These are phyloP conservation scores for Empis stercorea DNA, from an alignment of 2,888 invertebrate species.

Conservation along the genomic window DNA sequence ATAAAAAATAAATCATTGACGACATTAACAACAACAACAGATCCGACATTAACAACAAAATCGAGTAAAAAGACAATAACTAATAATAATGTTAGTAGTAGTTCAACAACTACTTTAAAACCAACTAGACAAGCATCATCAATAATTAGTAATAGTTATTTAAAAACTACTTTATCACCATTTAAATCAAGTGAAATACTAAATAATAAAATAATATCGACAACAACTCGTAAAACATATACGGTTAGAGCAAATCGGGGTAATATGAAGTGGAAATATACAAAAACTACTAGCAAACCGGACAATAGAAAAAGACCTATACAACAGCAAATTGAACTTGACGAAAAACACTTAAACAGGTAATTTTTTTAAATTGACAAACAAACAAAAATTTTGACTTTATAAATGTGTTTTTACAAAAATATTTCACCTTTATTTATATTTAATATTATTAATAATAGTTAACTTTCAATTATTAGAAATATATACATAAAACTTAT, in stretches of 20 bases:
- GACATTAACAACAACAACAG: conserved; percentile 10
- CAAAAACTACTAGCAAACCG: conserved; percentile 28
- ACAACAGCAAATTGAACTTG: conserved; percentile 12
- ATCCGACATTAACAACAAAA: conserved; percentile 29
- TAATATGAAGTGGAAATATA: conserved; percentile 36
- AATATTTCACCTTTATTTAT: too few species aligned
- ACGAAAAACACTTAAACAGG: conserved; percentile 11
- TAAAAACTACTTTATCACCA: background rate
- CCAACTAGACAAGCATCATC: background rate
- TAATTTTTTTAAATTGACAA: background rate
- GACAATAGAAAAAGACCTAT: conserved; percentile 5
- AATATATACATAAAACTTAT: too few species aligned
- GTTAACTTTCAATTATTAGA: too few species aligned
- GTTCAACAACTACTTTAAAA: background rate
- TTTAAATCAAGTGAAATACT: background rate
- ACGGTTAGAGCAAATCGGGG: conserved; percentile 35
- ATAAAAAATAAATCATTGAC: conserved; percentile 10
- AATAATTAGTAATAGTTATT: background rate
- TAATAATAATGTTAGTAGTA: too few species aligned
- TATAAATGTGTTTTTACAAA: background rate
- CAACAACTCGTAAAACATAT: background rate
- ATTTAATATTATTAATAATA: too few species aligned
- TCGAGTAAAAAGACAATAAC: conserved; percentile 4
- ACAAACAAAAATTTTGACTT: background rate
- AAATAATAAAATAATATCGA: background rate